A percentile compares a stretch with the other conserved stretches of the same genome.
phyloP scores from a whole-genome alignment of 2,888 invertebrate species.

The Megaustenia siamemsis region DNA sequence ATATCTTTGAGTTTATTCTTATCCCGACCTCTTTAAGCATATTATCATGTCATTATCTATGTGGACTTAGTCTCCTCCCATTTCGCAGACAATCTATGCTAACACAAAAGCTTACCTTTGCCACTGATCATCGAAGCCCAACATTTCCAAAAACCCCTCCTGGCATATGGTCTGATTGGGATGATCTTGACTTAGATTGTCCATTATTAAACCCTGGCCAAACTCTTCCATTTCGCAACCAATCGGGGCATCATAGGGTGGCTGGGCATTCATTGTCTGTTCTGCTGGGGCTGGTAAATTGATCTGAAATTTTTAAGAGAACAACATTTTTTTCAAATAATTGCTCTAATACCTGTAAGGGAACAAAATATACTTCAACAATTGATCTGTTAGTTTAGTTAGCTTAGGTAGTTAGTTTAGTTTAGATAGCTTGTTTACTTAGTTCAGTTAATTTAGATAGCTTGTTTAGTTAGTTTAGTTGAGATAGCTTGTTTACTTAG shows the following conservation, averaged over 20 bases:
- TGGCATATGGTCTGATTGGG: background rate
- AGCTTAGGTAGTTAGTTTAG: too few relatives aligned
- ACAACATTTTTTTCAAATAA: too few relatives aligned
- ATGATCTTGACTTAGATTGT: background rate
- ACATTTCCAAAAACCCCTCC: slow-evolving; percentile 32
- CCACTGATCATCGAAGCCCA: slow-evolving; percentile 24
- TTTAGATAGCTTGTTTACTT: too few relatives aligned
- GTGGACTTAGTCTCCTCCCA: too few relatives aligned
- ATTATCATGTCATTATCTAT: too few relatives aligned
- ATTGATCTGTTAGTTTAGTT: too few relatives aligned
- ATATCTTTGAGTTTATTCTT: background rate
- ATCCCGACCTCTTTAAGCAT: background rate
- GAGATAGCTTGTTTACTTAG: too few relatives aligned
- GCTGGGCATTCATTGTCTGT: background rate
- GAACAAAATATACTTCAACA: too few relatives aligned
- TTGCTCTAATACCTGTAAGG: too few relatives aligned
- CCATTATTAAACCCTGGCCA: background rate
- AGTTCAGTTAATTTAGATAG: too few relatives aligned
- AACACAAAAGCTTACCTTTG: slow-evolving; percentile 24
- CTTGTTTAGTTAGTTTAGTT: too few relatives aligned
- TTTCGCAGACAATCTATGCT: too few relatives aligned
- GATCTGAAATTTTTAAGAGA: background rate
- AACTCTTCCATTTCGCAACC: background rate
- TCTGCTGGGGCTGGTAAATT: background rate
- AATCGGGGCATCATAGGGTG: background rate